A percentile compares a stretch with the other conserved stretches of the same genome.
phyloP scores from a whole-genome alignment of 2,113 vertebrate genomes.

The Dinomys branickii region DNA sequence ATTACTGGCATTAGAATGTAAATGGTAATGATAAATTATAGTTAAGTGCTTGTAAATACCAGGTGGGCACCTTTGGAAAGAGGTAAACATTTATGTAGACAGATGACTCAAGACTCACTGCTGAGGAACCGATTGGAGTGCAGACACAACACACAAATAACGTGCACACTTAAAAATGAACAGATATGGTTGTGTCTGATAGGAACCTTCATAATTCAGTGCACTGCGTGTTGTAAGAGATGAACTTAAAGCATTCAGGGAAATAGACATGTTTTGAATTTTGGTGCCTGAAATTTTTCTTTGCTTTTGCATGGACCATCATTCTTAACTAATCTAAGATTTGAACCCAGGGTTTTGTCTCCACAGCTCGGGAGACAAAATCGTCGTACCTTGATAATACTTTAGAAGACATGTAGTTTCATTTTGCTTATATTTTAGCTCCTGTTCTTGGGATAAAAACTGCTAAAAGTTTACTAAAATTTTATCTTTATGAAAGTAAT shows the following conservation, averaged over 20 bases:
- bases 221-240: neutral
- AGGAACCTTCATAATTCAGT: neutral
- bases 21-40: neutral
- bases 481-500: neutral
- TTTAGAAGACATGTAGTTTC: neutral
- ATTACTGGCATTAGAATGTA: neutral
- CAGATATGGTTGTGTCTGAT: neutral
- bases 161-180: neutral
- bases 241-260: neutral
- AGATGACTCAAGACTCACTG: neutral
- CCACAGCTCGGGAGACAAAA: too few species aligned
- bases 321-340: neutral
- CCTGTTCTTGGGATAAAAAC: neutral
- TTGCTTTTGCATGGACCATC: neutral
- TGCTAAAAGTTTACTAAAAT: neutral
- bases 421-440: constrained; percentile 6
- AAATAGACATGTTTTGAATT: neutral
- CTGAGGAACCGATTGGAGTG: neutral
- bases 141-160: neutral
- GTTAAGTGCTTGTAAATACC: neutral
- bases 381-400: neutral
- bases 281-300: neutral
- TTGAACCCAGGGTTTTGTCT: neutral
- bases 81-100: neutral
- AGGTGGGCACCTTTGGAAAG: neutral